Evolutionary conservation across 2,888 invertebrate genomes (phyloP).

Genomic region (Dicranocentrus wangi): DNA sequence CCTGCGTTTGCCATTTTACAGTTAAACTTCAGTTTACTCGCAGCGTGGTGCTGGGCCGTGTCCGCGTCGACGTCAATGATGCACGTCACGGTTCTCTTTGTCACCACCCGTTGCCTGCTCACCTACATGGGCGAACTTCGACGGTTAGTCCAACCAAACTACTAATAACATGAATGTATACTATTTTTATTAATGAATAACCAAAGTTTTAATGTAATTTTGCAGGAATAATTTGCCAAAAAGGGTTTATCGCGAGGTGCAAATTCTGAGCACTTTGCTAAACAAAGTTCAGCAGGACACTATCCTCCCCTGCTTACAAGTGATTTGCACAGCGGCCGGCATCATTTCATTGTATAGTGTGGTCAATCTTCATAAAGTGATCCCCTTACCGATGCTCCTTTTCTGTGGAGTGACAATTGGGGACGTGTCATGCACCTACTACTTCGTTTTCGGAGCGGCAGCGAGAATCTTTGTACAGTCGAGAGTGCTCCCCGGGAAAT

Average conservation of each 20-base stretch:
- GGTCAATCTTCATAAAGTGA: background rate
- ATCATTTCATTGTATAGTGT: constrained; percentile 8
- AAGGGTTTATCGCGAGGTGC: background rate
- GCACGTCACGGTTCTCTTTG: background rate
- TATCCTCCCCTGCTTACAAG: background rate
- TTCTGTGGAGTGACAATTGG: background rate
- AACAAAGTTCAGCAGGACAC: constrained; percentile 6
- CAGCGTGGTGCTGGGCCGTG: constrained; percentile 5
- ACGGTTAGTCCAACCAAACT: background rate
- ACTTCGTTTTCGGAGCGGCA: constrained; percentile 7
- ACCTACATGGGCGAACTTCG: background rate
- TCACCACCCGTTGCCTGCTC: background rate
- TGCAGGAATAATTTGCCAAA: background rate
- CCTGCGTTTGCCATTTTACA: background rate
- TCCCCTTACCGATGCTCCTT: background rate
- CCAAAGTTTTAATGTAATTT: background rate
- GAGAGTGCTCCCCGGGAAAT: background rate
- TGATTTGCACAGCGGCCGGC: background rate
- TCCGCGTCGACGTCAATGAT: background rate
- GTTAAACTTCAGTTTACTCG: background rate
- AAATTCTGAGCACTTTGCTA: background rate
- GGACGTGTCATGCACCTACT: background rate
- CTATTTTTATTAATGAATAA: too few species aligned
- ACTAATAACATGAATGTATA: background rate
- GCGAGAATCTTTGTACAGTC: background rate